Percentiles rank a stretch among this genome's conserved stretches.
phyloP scores from a whole-genome alignment of 1,140 invertebrate species.

The Papilio aristodemus region DNA sequence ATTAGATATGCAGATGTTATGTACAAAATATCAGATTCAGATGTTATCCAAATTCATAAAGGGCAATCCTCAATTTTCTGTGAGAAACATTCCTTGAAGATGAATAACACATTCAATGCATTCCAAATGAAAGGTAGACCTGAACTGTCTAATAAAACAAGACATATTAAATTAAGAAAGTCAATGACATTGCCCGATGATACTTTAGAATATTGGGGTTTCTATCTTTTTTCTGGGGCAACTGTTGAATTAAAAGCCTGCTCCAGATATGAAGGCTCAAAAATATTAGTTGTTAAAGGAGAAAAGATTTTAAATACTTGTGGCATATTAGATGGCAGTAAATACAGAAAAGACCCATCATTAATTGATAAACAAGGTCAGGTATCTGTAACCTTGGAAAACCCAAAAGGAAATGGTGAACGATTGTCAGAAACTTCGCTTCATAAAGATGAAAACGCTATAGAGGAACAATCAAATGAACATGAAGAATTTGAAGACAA shows the following conservation, averaged over 20 bases:
- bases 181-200: slow-evolving; percentile 91
- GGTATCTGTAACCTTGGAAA: slow-evolving; percentile 86
- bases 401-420: slow-evolving; percentile 73
- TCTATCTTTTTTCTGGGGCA: slow-evolving; percentile 89
- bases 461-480: slow-evolving; percentile 30
- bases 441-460: slow-evolving; percentile 15
- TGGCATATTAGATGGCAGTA: slow-evolving; percentile 86
- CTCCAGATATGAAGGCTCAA: slow-evolving; percentile 88
- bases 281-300: slow-evolving; percentile 89
- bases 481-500: slow-evolving; percentile 24
- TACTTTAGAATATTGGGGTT: slow-evolving; percentile 93
- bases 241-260: slow-evolving; percentile 88
- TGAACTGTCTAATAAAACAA: slow-evolving; percentile 84
- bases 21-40: slow-evolving; percentile 89
- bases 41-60: slow-evolving; percentile 88
- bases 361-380: slow-evolving; percentile 83
- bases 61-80: slow-evolving; percentile 90
- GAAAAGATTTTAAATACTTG: slow-evolving; percentile 88
- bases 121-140: slow-evolving; percentile 88
- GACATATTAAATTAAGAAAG: slow-evolving; percentile 89
- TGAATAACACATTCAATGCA: slow-evolving; percentile 90
- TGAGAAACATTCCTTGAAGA: slow-evolving; percentile 87
- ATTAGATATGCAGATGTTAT: slow-evolving; percentile 86
- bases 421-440: slow-evolving; percentile 4
- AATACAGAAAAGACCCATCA: slow-evolving; percentile 82